Evolutionary conservation across 2,797 vertebrate genomes (phyloP), one percentile per base, ranked within the genome.

Genomic region (Lateolabrax maculatus): DNA sequence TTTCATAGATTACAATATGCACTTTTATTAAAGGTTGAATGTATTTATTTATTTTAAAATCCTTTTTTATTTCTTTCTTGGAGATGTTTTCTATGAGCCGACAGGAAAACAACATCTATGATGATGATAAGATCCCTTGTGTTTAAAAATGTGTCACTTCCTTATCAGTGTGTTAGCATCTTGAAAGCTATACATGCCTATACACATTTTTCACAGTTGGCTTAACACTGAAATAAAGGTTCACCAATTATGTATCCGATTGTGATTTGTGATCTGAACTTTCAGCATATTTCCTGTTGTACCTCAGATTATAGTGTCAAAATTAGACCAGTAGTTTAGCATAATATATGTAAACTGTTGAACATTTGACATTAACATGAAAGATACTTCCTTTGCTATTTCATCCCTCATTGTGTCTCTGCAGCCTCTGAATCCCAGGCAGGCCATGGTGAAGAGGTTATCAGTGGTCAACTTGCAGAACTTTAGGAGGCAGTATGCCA

Each of bases 381-480:
- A 41, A 66, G 2, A 31, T 37, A 6, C 6, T 29, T 62, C n/a
- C 16, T 65, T 13, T 78, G 13, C 34, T 46, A 37, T 81, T 62
- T 85, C 53, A 67, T 56, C 37, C 7, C 25, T 58, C n/a, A 70
- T 65, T 92, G 69, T 94, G 92, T 79, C 77, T 94, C 92, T 86
- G 13, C 93, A 99, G 98, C 98, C 98, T 1, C 78, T 88, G 85
- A 97, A 98, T 90, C 92, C 94, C 53, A 94, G 92, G 56, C 98
- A 99, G 85, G 96, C 97, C 76, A 90, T 98, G 93, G 97, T 97
- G 84, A 96, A 97, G 85, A 93, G 98, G 86, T 93, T 97, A 63
- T 99, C 98, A 0, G 90, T 95, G 80, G 93, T 99, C 87, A 99
- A 99, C 93, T 86, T 99, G 91, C 97, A 98, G 89, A 99, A 98